Evolutionary conservation across 64 coral and sea anemone species (phyloP), one percentile per base, ranked within the genome.

Genomic region (Trachythela sp.): DNA sequence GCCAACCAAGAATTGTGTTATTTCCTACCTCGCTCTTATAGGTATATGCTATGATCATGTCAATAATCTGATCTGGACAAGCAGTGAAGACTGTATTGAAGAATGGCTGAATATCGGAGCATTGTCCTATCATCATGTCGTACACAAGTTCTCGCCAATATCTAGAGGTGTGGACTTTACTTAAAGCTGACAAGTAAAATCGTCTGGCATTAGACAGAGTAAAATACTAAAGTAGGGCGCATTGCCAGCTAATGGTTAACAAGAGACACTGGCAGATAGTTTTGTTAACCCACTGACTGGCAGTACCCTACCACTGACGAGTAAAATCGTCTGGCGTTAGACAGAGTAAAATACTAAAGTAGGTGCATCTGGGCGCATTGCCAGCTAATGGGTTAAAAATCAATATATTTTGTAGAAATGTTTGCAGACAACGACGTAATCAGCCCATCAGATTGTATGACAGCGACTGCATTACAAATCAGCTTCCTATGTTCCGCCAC

Each of bases 11-110:
- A n/a, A n/a, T n/a, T n/a, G n/a, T n/a, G n/a, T n/a, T n/a, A n/a
- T n/a, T n/a, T n/a, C n/a, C n/a, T n/a, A n/a, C n/a, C n/a, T n/a
- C n/a, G n/a, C n/a, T n/a, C n/a, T n/a, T n/a, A 45, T 11, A 99
- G 96, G 93, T 54, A 85, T 94, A 27, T 99, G 93, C 43, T 91
- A 92, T 83, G 96, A 99, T 84, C 48, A 34, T 54, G 29, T 89
- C 14, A 94, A 93, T 59, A 72, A 89, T 34, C 45, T 70, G 38
- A 71, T 99, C 31, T 99, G 93, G 93, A 95, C 93, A 37, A 93
- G 60, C 94, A 76, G 91, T 35, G 76, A 90, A 80, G 85, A 84
- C 31, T 48, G 89, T 9, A 38, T 99, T 1, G 88, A 87, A 37
- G 96, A 99, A 59, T 99, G 96, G 96, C 50, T 43, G 0, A 29